These are phyloP conservation scores for Tetragonula carbonaria DNA, from an alignment of 2,888 invertebrate species.

Conservation along the genomic window DNA sequence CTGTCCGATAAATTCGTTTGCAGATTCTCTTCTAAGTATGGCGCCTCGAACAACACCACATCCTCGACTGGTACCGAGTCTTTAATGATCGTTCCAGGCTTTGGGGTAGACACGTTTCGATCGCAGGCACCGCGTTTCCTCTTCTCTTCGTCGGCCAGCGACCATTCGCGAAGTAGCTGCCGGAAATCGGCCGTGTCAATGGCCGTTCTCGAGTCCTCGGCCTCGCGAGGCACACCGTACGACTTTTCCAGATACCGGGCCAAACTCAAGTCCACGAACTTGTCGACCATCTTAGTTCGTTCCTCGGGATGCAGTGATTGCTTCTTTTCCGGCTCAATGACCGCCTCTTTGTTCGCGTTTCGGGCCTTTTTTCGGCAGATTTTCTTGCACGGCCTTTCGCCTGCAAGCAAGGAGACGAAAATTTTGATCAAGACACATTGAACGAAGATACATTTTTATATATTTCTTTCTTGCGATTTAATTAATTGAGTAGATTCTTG, in stretches of 20 bases:
- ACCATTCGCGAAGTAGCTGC: conserved; percentile 71
- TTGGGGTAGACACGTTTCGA: conserved; percentile 63
- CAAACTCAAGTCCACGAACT: conserved; percentile 71
- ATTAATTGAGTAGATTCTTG: no score
- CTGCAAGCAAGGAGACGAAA: conserved; percentile 30
- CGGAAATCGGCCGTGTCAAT: conserved; percentile 62
- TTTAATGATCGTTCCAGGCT: conserved; percentile 74
- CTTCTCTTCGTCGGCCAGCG: conserved; percentile 45
- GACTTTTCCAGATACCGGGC: conserved; percentile 65
- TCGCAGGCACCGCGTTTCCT: conserved; percentile 43
- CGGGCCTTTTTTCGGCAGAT: conserved; percentile 68
- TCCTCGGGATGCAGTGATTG: conserved; percentile 31
- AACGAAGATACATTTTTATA: no score
- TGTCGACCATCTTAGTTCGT: conserved; percentile 65
- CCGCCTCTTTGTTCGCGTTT: neutral
- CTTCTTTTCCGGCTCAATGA: neutral
- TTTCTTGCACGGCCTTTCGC: conserved; percentile 71
- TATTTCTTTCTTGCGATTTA: no score
- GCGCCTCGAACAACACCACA: conserved; percentile 71
- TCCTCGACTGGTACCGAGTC: conserved; percentile 66
- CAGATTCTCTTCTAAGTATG: conserved; percentile 64
- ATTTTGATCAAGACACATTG: neutral
- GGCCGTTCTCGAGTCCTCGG: conserved; percentile 18
- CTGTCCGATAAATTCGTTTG: conserved; percentile 75
- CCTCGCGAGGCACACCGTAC: conserved; percentile 36